These are phyloP conservation scores for Ophion slaviceki DNA, from an alignment of 2,888 invertebrate genomes.

Conservation along the genomic window DNA sequence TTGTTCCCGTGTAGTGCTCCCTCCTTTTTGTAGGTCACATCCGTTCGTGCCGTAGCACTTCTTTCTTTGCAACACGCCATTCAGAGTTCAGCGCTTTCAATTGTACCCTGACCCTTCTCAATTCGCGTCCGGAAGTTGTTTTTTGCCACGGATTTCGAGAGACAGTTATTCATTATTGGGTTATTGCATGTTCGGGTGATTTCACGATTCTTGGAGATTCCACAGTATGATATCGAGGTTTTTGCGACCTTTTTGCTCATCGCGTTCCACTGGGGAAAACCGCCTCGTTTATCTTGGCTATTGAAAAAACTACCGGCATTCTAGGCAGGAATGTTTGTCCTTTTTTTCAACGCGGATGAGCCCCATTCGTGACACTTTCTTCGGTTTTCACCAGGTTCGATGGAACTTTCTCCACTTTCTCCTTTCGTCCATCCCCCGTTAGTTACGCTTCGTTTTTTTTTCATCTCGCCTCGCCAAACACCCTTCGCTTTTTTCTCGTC, in stretches of 20 bases:
- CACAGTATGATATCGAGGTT: no score
- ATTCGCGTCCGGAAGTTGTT: constrained; percentile 27
- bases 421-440: constrained; percentile 70
- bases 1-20: constrained; percentile 53
- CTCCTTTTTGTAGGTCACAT: constrained; percentile 58
- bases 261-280: neutral
- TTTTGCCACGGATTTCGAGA: neutral
- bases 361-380: constrained; percentile 14
- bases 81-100: constrained; percentile 46
- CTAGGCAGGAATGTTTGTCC: neutral
- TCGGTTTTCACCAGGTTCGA: constrained; percentile 13
- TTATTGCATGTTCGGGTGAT: neutral
- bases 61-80: constrained; percentile 55
- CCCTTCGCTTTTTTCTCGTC: constrained; percentile 58
- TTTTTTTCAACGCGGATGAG: neutral
- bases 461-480: constrained; percentile 33
- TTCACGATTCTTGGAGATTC: no score
- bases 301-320: neutral
- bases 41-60: constrained; percentile 40
- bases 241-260: neutral
- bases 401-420: constrained; percentile 68
- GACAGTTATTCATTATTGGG: constrained; percentile 1
- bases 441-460: constrained; percentile 57
- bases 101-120: constrained; percentile 72
- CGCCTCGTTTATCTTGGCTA: neutral